Evolutionary conservation across 2,888 invertebrate genomes (phyloP), one percentile per base, ranked within the genome.

Genomic region (Synanthedon myopaeformis): DNA sequence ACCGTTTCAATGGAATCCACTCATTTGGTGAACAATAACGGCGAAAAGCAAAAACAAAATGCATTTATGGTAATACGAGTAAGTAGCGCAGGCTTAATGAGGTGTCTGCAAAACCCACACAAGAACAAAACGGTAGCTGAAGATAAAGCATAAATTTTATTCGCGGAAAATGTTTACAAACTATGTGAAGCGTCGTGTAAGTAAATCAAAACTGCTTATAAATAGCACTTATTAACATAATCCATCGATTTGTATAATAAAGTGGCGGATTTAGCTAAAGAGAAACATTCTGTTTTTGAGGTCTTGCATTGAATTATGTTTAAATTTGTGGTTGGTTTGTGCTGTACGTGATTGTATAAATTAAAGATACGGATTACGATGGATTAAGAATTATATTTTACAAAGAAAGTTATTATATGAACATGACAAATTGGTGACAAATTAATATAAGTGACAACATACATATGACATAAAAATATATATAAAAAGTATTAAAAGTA

Each of bases 241-340:
- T 86, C 77, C 70, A 58, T 71, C 81, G 62, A 83, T 86, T 84
- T 85, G 82, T 78, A 86, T 85, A 86, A 84, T 79, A 70, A 82
- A 76, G 73, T 74, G 74, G 79, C 76, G 64, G 70, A 75, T 70
- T 75, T 76, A 72, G 74, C 72, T 80, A 77, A 77, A 76, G 64
- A 70, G 74, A 76, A 75, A 69, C 68, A 66, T 69, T 66, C 61
- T 62, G 65, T 71, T 79, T 76, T 74, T 71, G 73, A 72, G 68
- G 54, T 69, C 62, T 72, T 72, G 72, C 70, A 74, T 70, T 63
- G 58, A 59, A 67, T 69, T 61, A 66, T 70, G 66, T 35, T 35
- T 8, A 72, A 69, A n/a, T n/a, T n/a, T n/a, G n/a, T n/a, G n/a
- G n/a, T n/a, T n/a, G n/a, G n/a, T n/a, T n/a, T n/a, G n/a, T n/a